Conservation (phyloP, 2,113 vertebrate species). For the Prunella fulvescens region DNA sequence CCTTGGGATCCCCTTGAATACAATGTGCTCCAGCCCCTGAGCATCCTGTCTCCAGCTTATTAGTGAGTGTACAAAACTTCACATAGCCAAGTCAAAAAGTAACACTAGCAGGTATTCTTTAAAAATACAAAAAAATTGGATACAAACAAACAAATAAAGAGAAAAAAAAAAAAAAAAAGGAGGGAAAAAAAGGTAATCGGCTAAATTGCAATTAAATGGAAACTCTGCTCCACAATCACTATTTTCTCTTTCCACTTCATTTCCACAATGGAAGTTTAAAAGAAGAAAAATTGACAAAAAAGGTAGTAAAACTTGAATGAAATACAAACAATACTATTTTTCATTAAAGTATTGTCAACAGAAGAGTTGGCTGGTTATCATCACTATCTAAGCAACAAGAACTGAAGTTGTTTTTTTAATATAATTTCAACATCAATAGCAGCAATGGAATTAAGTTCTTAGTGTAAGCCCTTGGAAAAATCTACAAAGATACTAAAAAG, state of each 20-base stretch:
- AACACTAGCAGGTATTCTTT: background rate
- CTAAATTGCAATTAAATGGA: background rate
- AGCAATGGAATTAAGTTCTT: conserved; percentile 24
- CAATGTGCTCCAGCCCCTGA: background rate
- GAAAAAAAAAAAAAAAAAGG: too few species aligned
- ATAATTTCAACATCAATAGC: conserved; percentile 27
- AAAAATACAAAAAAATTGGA: background rate
- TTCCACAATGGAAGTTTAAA: background rate
- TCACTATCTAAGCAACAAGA: background rate
- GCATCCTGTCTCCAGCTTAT: background rate
- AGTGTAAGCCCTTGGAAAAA: background rate
- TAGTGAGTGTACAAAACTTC: background rate
- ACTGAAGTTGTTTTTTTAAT: background rate
- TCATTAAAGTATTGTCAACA: background rate
- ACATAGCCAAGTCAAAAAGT: background rate
- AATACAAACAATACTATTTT: background rate
- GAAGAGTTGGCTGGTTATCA: background rate
- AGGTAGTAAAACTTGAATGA: background rate
- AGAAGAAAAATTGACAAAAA: background rate
- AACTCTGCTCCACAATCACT: background rate
- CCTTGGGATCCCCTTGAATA: background rate
- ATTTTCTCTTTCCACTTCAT: background rate
- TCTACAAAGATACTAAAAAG: conserved; percentile 25
- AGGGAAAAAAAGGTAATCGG: background rate
- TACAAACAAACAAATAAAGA: background rate